Conservation (phyloP, 2,797 vertebrate species). For the Selene dorsalis region DNA sequence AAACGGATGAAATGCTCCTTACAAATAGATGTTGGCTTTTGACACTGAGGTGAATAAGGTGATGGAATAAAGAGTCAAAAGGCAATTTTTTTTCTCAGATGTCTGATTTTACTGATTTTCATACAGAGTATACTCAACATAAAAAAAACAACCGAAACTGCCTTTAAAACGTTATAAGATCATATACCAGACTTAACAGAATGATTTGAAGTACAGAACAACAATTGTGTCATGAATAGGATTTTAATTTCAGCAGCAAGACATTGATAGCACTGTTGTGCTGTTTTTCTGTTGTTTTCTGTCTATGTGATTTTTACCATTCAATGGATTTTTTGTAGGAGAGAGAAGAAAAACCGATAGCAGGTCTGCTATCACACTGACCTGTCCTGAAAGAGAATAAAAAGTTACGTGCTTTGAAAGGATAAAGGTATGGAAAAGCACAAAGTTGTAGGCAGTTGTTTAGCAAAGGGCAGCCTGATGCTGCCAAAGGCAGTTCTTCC, state of each 20-base stretch:
- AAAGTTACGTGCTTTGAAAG: slow-evolving; percentile 39
- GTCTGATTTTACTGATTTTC: slow-evolving; percentile 8
- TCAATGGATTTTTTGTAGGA: not conserved
- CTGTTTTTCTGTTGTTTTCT: not conserved
- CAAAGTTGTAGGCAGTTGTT: slow-evolving; percentile 49
- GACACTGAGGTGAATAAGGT: not conserved
- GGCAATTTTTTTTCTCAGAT: not conserved
- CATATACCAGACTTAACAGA: not conserved
- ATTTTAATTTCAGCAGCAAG: not conserved
- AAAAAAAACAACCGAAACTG: not conserved
- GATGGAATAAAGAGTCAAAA: slow-evolving; percentile 5
- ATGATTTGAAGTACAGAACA: not conserved
- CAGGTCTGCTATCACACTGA: slow-evolving; percentile 4
- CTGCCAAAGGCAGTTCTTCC: slow-evolving; percentile 72
- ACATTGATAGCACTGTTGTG: not conserved
- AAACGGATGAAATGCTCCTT: not conserved
- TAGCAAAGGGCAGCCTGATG: slow-evolving; percentile 52
- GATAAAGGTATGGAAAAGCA: slow-evolving; percentile 44
- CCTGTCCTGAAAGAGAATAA: slow-evolving; percentile 24
- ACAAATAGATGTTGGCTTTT: slow-evolving; percentile 11
- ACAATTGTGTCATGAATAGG: not conserved
- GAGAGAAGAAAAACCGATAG: slow-evolving; percentile 3
- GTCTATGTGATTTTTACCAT: not conserved
- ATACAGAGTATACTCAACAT: not conserved
- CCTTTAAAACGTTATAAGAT: not conserved